Conservation (phyloP, 2,888 invertebrate genomes). For the Balanococcus diminutus region DNA sequence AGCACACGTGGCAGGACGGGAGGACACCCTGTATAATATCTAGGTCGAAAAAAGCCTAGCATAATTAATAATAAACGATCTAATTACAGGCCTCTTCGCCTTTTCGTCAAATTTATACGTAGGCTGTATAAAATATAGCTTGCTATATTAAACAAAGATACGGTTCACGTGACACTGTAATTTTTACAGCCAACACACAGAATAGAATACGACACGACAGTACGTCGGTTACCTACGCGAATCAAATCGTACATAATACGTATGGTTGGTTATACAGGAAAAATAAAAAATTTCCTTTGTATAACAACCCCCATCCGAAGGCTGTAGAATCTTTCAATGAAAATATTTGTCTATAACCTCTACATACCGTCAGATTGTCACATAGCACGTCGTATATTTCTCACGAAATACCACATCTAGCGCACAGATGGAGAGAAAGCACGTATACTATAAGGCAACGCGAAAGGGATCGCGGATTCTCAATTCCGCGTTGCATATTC, state of each 20-base stretch:
- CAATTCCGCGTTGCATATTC: neutral
- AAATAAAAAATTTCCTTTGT: neutral
- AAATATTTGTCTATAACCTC: neutral
- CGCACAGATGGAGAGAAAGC: neutral
- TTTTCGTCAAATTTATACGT: neutral
- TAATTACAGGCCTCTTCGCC: neutral
- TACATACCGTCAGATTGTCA: neutral
- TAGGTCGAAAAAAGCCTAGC: neutral
- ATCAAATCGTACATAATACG: neutral
- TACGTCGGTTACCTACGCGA: neutral
- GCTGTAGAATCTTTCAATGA: neutral
- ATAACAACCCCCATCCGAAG: neutral
- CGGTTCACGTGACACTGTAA: neutral
- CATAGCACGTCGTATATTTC: neutral
- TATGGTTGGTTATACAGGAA: neutral
- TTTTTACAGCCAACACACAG: neutral
- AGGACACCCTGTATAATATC: neutral
- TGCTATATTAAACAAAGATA: neutral
- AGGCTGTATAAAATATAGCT: neutral
- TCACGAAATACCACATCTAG: neutral
- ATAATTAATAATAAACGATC: neutral
- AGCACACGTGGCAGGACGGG: no score
- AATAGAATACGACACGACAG: neutral
- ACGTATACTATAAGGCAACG: no score
- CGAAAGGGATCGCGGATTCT: neutral